Base-by-base conservation (phyloP, 2,888 invertebrate species). In the Heliconius charithonia region DNA sequence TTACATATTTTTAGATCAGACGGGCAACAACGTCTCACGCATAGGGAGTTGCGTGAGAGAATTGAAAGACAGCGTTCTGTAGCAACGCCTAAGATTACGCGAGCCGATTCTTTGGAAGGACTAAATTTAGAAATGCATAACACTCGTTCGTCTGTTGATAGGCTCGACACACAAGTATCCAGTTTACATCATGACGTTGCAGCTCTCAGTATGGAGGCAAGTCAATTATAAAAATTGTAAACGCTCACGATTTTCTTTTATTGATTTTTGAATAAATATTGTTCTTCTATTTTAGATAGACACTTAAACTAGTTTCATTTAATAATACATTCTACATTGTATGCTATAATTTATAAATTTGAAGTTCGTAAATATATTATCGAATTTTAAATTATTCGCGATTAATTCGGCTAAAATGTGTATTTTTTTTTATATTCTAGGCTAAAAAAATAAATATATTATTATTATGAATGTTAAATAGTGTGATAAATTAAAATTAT, bases 181-280 rank as follows among this genome's bases (percentile, higher is more conserved):
- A 97, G 97, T 69, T 91, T 98, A 81, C 98, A 98, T 87, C 97
- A 98, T 85, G 98, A 98, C 89, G 98, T 98, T 29, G 97, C 97
- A 0, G 97, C 97, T 37, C 95, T 98, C 66, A 98, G 98, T 87
- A 96, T 97, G 90, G 98, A 97, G 96, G 97, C 96, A 90, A 91
- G 89, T 85, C 62, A 41, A 37, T 59, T 73, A 37, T 25, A 9
- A 62, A 37, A 25, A 37, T n/a, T 62, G 2, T 62, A 37, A 62
- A n/a, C 29, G 56, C 51, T 45, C 3, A 19, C 16, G 32, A 22
- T 69, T 67, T 70, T 1, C 25, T 51, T 51, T 29, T n/a, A 72
- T 29, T 45, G 16, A 16, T 16, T 6, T 45, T 51, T 51, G 2
- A 0, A 51, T 19, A 45, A 6, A 19, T 19, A 51, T 19, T 51